These are phyloP conservation scores for Ceyx melanurus DNA, from an alignment of 2,113 vertebrate genomes.

Conservation along the genomic window DNA sequence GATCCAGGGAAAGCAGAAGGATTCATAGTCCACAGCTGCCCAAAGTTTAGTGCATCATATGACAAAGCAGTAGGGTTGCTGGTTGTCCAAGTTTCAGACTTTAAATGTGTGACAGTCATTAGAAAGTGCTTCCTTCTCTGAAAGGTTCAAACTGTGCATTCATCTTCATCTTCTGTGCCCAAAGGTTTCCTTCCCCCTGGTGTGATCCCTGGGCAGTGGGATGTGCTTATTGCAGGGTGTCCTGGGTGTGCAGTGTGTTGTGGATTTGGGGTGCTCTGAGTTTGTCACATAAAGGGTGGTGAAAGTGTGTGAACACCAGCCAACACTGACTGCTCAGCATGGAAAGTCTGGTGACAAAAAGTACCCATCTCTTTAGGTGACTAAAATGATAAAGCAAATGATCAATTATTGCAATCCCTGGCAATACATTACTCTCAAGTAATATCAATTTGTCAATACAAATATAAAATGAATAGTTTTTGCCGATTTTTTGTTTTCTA, in stretches of 20 bases:
- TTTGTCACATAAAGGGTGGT: accelerated
- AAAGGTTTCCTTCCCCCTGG: neutral
- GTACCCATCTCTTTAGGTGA: neutral
- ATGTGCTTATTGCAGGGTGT: neutral
- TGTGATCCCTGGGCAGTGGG: accelerated
- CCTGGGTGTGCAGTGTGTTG: no score
- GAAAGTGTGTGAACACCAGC: neutral
- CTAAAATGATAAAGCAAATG: neutral
- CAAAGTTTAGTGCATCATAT: neutral
- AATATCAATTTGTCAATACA: neutral
- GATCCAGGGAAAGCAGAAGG: neutral
- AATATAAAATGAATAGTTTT: neutral
- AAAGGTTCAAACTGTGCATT: neutral
- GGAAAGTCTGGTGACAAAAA: neutral
- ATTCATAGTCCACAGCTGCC: neutral
- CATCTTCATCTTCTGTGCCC: accelerated
- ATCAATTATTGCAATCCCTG: neutral
- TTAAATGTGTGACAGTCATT: accelerated
- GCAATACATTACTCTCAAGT: neutral
- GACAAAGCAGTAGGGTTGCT: neutral
- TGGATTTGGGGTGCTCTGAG: neutral
- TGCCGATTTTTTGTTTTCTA: neutral
- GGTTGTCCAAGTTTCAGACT: neutral
- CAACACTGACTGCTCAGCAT: neutral
- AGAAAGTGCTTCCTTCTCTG: neutral